Evolutionary conservation across 2,797 vertebrate species (phyloP), one percentile per base, ranked within the genome.

Genomic region (Ceyx erithaca): DNA sequence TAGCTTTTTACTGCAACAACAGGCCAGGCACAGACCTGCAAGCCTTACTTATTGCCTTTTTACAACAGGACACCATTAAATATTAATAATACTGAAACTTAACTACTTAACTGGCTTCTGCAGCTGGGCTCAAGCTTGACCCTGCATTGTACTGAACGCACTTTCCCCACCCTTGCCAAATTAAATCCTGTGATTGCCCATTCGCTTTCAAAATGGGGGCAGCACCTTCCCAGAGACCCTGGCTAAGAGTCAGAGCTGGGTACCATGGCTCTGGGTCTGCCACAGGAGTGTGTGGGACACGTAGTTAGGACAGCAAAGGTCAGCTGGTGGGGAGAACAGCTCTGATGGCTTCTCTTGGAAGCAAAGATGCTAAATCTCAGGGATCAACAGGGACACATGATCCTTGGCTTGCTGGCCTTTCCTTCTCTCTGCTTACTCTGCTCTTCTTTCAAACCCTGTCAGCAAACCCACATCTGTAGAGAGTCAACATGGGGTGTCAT

Each of bases 1-100:
- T 30, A 78, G 68, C 62, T 80, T 93, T 78, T 72, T 55, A 28
- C 68, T 48, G 70, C 72, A 86, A 62, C 63, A 84, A 80, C 43
- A 91, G 76, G 31, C 33, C 70, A 71, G 76, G 63, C 77, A 17
- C 57, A 58, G 76, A 69, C 23, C 66, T 30, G 33, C 71, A 58
- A 71, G 59, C 67, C 52, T 80, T 58, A 64, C 54, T 85, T n/a
- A 78, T 16, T 67, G 59, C 30, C 57, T 52, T 88, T 86, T 90
- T 49, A 67, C 79, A 89, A 85, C 25, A 59, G 63, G 57, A 77
- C 41, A 35, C 28, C 66, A 69, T 63, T 67, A 83, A 85, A 85
- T 90, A 93, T 80, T 83, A 48, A 79, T 64, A 68, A 30, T 28
- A 57, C 28, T 52, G 66, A 83, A 76, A 61, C 55, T 72, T 30